phyloP scores from a whole-genome alignment of 64 coral and sea anemone genomes.

The Acropora tenuis region DNA sequence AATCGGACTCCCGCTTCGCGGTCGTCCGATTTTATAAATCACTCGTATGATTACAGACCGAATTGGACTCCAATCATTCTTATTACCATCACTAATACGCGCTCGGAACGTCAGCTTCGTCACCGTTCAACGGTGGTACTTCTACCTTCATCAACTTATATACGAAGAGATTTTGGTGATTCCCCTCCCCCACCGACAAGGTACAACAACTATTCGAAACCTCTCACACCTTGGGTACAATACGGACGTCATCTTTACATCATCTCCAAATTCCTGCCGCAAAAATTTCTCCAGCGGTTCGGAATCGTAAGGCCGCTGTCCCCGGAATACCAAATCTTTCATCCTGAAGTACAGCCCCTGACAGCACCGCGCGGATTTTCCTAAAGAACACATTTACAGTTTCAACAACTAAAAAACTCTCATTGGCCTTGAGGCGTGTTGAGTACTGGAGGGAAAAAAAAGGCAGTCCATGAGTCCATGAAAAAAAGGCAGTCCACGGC shows the following conservation, averaged over 20 bases:
- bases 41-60: too few relatives aligned
- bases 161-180: too few relatives aligned
- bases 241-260: slow-evolving; percentile 79
- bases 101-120: too few relatives aligned
- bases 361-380: slow-evolving; percentile 81
- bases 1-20: too few relatives aligned
- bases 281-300: slow-evolving; percentile 93
- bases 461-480: too few relatives aligned
- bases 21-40: too few relatives aligned
- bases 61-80: too few relatives aligned
- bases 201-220: background rate
- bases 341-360: slow-evolving; percentile 92
- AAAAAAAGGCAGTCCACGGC: too few relatives aligned
- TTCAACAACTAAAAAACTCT: background rate
- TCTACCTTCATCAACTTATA: too few relatives aligned
- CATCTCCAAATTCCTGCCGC: slow-evolving; percentile 85
- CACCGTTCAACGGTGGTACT: too few relatives aligned
- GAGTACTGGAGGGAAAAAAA: background rate
- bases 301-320: slow-evolving; percentile 86
- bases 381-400: slow-evolving; percentile 31
- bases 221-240: slow-evolving; percentile 67
- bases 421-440: background rate
- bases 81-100: too few relatives aligned
- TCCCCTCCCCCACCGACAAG: background rate
- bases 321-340: slow-evolving; percentile 93